Percentiles rank a stretch among this genome's conserved stretches.
phyloP scores from a whole-genome alignment of 92 coral and sea anemone genomes.

The Palythoa grandiflora region DNA sequence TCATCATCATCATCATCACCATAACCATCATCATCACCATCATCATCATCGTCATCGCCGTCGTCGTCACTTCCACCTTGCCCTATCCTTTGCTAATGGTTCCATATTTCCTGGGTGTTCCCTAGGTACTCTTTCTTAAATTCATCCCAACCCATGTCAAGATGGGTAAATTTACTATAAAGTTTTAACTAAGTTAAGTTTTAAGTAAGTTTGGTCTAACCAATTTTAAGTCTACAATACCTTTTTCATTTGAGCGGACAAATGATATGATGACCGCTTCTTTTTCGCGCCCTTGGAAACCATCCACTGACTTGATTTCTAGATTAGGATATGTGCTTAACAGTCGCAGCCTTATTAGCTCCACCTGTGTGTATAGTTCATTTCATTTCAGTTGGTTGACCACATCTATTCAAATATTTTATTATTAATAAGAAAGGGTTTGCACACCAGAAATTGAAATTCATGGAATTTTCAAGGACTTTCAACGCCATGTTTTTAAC shows the following conservation, averaged over 20 bases:
- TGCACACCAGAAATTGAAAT: neutral
- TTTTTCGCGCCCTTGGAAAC: conserved; percentile 97
- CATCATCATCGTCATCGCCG: too few relatives aligned
- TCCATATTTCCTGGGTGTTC: too few relatives aligned
- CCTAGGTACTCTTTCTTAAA: too few relatives aligned
- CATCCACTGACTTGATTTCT: conserved; percentile 97
- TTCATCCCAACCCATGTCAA: too few relatives aligned
- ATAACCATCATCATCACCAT: too few relatives aligned
- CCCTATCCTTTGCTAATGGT: too few relatives aligned
- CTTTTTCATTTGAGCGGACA: conserved; percentile 93
- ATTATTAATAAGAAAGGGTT: neutral
- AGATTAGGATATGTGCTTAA: conserved; percentile 79
- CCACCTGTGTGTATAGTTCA: conserved; percentile 67
- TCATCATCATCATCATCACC: too few relatives aligned
- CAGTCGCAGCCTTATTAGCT: conserved; percentile 81
- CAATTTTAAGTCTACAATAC: conserved; percentile 43
- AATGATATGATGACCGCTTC: conserved; percentile 93
- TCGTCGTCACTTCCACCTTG: too few relatives aligned
- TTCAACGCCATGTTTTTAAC: too few relatives aligned
- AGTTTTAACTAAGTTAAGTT: too few relatives aligned
- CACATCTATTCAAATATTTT: neutral
- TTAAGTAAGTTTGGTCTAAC: neutral
- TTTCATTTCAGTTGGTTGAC: neutral
- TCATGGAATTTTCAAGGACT: too few relatives aligned
- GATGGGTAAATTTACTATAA: too few relatives aligned